A percentile compares a stretch with the other conserved stretches of the same genome.
phyloP scores from a whole-genome alignment of 2,113 vertebrate genomes.

The Dicaeum eximium region DNA sequence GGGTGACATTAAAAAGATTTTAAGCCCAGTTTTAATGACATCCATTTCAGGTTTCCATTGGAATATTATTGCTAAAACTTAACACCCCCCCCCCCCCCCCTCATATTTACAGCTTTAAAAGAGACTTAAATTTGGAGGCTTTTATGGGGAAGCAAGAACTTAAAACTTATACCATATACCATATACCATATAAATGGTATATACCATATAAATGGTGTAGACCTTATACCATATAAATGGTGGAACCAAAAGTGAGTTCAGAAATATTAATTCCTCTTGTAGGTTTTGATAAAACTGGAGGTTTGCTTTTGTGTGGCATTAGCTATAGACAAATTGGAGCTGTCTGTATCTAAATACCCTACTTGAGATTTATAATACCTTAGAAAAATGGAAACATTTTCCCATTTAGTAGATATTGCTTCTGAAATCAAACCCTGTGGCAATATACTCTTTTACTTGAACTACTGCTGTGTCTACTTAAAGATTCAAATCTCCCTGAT shows the following conservation, averaged over 20 bases:
- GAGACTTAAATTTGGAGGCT: not conserved
- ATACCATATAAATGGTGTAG: not conserved
- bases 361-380: not conserved
- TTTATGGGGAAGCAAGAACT: not conserved
- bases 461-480: not conserved
- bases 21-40: not conserved
- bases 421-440: constrained; percentile 14
- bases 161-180: not conserved
- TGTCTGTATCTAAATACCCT: not conserved
- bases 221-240: too few species aligned
- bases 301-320: not conserved
- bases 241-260: not conserved
- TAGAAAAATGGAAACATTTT: not conserved
- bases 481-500: constrained; percentile 37
- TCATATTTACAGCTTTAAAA: not conserved
- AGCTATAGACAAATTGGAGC: not conserved
- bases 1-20: not conserved
- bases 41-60: not conserved
- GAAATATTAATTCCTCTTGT: not conserved
- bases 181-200: not conserved
- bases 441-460: not conserved
- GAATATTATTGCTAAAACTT: not conserved
- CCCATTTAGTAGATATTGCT: not conserved
- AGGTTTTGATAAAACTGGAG: not conserved
- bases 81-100: fast-evolving